These are phyloP conservation scores for Noctua comes DNA, from an alignment of 2,888 invertebrate species.

Conservation along the genomic window DNA sequence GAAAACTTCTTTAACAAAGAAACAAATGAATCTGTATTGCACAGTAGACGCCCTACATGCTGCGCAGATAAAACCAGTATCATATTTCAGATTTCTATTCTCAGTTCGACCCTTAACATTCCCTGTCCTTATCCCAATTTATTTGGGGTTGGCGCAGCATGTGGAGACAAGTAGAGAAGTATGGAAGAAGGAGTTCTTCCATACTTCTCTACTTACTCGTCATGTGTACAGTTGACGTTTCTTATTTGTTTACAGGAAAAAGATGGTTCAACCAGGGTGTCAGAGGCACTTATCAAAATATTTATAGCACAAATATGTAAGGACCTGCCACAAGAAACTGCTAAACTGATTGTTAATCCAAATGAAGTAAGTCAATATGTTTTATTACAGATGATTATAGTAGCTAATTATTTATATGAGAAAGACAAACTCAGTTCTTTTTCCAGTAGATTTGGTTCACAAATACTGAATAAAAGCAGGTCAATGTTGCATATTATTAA, in stretches of 20 bases:
- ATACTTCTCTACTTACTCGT: background rate
- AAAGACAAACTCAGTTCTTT: background rate
- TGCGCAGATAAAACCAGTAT: background rate
- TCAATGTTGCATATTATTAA: constrained; percentile 9
- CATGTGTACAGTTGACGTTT: background rate
- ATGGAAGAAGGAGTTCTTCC: no score
- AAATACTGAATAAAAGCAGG: background rate
- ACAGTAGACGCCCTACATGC: no score
- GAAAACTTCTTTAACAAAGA: no score
- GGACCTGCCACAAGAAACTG: constrained; percentile 86
- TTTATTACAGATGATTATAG: no score
- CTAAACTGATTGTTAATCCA: constrained; percentile 91
- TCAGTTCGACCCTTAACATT: background rate
- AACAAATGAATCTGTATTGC: background rate
- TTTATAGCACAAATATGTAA: constrained; percentile 91
- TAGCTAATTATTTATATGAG: background rate
- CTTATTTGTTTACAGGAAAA: constrained; percentile 81
- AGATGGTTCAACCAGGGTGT: constrained; percentile 86
- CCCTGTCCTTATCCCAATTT: no score
- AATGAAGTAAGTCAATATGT: constrained; percentile 89
- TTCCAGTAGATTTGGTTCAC: background rate
- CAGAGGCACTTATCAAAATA: constrained; percentile 93
- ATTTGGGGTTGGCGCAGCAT: no score
- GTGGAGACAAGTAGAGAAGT: no score
- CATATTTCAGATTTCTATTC: background rate